Percentiles rank a stretch among this genome's conserved stretches.
Evolutionary conservation across 1,140 invertebrate species (phyloP).

Genomic region (Condylostylus longicornis): DNA sequence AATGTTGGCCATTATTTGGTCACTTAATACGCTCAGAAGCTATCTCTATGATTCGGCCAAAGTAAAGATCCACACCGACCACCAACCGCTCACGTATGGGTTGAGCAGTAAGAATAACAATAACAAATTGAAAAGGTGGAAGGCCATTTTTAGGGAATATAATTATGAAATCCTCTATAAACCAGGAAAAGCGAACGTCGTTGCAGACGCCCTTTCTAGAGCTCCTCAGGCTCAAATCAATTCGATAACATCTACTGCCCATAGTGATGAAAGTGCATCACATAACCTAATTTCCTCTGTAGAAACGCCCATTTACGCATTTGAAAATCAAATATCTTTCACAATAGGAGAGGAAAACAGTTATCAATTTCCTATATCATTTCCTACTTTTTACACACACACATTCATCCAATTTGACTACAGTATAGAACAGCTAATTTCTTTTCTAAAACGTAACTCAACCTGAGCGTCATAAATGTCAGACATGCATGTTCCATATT

Average conservation of each 20-base stretch:
- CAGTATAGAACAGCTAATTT: no score
- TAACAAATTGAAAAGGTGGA: constrained; percentile 34
- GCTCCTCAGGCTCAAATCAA: constrained; percentile 6
- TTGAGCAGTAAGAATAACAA: constrained; percentile 30
- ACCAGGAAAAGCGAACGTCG: constrained; percentile 17
- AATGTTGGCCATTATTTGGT: constrained; percentile 36
- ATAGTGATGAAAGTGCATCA: constrained; percentile 8
- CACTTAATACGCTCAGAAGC: constrained; percentile 31
- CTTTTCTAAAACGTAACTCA: no score
- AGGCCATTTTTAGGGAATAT: constrained; percentile 31
- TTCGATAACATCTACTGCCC: constrained; percentile 2
- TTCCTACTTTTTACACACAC: no score
- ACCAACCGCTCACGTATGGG: constrained; percentile 33
- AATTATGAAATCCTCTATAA: constrained; percentile 26
- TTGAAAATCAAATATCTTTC: constrained; percentile 13
- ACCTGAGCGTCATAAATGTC: no score
- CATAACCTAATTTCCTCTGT: constrained; percentile 6
- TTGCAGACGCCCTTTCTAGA: constrained; percentile 12
- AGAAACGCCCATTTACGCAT: constrained; percentile 9
- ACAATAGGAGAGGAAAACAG: no score
- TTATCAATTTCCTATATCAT: no score
- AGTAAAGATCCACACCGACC: constrained; percentile 36
- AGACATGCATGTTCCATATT: no score
- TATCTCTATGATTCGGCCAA: constrained; percentile 31
- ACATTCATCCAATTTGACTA: no score